Evolutionary conservation across 2,113 vertebrate species (phyloP).

Genomic region (Leucoraja erinaceus): DNA sequence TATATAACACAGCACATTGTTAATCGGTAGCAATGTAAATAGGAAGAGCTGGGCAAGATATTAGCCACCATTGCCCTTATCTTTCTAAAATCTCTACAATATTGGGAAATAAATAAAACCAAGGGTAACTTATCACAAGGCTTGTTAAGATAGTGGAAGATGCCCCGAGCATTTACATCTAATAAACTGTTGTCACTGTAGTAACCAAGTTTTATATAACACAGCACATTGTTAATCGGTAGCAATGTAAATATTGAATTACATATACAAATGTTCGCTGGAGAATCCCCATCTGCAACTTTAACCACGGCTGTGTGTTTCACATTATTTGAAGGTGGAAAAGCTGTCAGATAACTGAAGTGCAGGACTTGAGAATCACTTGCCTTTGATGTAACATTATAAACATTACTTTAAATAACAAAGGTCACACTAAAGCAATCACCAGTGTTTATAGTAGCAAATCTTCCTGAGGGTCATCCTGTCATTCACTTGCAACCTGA

Average conservation of each 20-base stretch:
- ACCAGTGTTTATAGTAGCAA: background rate
- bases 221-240: background rate
- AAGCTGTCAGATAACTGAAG: background rate
- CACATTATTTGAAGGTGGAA: background rate
- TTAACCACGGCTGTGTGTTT: background rate
- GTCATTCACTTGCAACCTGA: conserved; percentile 9
- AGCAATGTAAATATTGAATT: background rate
- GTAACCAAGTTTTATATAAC: background rate
- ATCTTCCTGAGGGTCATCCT: conserved; percentile 34
- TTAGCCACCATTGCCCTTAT: background rate
- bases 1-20: background rate
- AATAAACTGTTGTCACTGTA: background rate
- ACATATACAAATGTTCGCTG: background rate
- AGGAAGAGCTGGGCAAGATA: too few species aligned
- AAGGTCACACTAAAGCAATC: background rate
- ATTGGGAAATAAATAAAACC: background rate
- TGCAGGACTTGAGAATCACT: too few species aligned
- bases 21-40: background rate
- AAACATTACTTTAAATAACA: conserved; percentile 29
- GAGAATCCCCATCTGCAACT: too few species aligned
- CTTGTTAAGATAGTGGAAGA: background rate
- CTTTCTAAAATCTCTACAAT: background rate
- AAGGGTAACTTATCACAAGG: background rate
- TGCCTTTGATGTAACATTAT: conserved; percentile 5
- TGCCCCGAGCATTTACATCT: background rate